Evolutionary conservation across 2,888 invertebrate genomes (phyloP).

Genomic region (Diarsia brunnea): DNA sequence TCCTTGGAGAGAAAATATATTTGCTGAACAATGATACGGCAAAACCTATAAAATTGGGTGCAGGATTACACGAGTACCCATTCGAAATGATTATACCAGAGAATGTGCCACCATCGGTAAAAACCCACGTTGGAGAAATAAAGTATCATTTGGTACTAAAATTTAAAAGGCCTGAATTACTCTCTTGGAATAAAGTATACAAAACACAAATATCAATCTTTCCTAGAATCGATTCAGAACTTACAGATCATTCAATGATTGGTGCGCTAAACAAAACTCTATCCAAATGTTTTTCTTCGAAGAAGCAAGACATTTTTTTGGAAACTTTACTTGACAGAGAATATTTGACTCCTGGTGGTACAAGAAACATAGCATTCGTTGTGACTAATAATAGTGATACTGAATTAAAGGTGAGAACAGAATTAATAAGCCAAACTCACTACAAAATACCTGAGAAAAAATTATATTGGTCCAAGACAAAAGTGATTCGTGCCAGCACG

Average conservation of each 20-base stretch:
- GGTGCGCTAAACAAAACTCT: conserved; percentile 33
- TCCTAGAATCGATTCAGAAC: conserved; percentile 25
- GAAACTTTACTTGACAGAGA: conserved; percentile 36
- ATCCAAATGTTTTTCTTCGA: conserved; percentile 19
- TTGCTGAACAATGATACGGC: background rate
- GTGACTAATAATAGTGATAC: conserved; percentile 31
- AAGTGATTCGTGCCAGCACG: conserved; percentile 11
- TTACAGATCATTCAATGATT: background rate
- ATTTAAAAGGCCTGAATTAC: conserved; percentile 25
- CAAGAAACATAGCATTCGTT: conserved; percentile 14
- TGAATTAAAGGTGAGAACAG: conserved; percentile 26
- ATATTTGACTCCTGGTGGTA: conserved; percentile 18
- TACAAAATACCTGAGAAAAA: conserved; percentile 2
- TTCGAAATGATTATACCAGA: conserved; percentile 36
- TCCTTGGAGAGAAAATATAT: conserved; percentile 6
- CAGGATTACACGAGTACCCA: conserved; percentile 20
- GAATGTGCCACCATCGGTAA: conserved; percentile 40
- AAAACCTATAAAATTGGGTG: background rate
- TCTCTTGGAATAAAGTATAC: conserved; percentile 15
- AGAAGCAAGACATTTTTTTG: conserved; percentile 20
- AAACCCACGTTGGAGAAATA: conserved; percentile 21
- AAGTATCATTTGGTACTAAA: conserved; percentile 33
- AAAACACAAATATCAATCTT: conserved; percentile 10
- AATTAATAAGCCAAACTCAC: conserved; percentile 14
- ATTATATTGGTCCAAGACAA: background rate